Evolutionary conservation across 2,113 vertebrate species (phyloP), one percentile per base, ranked within the genome.

Genomic region (Girardinichthys multiradiatus): DNA sequence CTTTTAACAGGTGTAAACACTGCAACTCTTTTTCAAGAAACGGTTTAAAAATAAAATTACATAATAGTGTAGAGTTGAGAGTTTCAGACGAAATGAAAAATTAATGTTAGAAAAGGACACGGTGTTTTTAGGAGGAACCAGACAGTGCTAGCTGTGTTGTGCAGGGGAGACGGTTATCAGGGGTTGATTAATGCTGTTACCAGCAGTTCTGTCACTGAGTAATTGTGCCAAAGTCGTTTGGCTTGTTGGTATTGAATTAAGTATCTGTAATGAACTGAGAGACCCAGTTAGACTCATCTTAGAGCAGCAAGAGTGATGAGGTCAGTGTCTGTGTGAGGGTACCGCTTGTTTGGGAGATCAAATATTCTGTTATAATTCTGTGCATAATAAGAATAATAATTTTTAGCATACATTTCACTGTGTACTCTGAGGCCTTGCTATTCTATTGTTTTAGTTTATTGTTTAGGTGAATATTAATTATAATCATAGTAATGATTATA

Each of bases 191-290:
- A 91, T 91, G 85, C 26, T 12, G 66, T 30, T 81, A 77, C 87
- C 82, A 59, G 68, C 60, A 24, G 70, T 27, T 21, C 31, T 90
- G 86, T 86, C 83, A 83, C 57, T 81, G 84, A 87, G 76, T 86
- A 81, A 87, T 76, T 86, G 85, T 80, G 80, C 76, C 70, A 28
- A 83, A 86, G 84, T 80, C 72, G 42, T 87, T 70, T 27, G 33
- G 77, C 81, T 82, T 88, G 81, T 86, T 82, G 70, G 54, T 64
- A 87, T 78, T 86, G 80, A 87, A 86, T 89, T 24, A 80, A 77
- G 78, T 37, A 39, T 86, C 64, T 72, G 81, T 89, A 89, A 91
- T 91, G 73, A 90, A 91, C 87, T 91, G 87, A 45, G 87, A 45
- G 78, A 68, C 42, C 35, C 35, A 17, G 57, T 48, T 70, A 31